Base-by-base conservation (phyloP, 2,113 vertebrate species). In the Todiramphus chloris region DNA sequence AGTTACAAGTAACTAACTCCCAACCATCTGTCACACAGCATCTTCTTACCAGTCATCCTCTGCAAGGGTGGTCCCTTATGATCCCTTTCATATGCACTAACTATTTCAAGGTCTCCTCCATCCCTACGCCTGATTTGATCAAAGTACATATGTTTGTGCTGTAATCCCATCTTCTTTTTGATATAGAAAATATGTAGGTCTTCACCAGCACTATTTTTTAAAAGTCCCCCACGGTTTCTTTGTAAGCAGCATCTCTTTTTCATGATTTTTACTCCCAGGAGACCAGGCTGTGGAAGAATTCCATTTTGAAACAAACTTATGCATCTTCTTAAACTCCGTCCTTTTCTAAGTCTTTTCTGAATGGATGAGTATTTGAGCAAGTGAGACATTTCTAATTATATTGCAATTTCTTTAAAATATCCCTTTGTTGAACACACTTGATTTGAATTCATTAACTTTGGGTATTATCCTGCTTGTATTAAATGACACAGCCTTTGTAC, bases 61-160 rank as follows among this genome's bases (percentile, higher is more conserved):
- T 84, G 60, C 53, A 68, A 89, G 41, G 66, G 73, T 91, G 87
- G 81, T 90, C 86, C 83, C 9, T 60, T 24, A 73, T 44, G 70
- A 92, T 93, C 12, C 35, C 7, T 92, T 94, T 94, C 94, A 87
- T 64, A 78, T 50, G 72, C 24, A 77, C 43, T 89, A 83, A 95
- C 41, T 70, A 5, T 86, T 95, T 92, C 83, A 94, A 96, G 86
- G 75, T 70, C 72, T 75, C 72, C 82, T 87, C 58, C 39, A 63
- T 68, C 53, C 31, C 3, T 75, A 4, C 1, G 23, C 12, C 17
- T 79, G 21, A 43, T 37, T 87, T 55, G 84, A 95, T 94, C 81
- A 89, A 95, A 96, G 62, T 87, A 66, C 58, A 78, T 73, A 33
- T 64, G 60, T 91, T 94, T 94, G 39, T 91, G 35, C 39, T 87